Evolutionary conservation across 2,113 vertebrate genomes (phyloP).

Genomic region (Procavia capensis): DNA sequence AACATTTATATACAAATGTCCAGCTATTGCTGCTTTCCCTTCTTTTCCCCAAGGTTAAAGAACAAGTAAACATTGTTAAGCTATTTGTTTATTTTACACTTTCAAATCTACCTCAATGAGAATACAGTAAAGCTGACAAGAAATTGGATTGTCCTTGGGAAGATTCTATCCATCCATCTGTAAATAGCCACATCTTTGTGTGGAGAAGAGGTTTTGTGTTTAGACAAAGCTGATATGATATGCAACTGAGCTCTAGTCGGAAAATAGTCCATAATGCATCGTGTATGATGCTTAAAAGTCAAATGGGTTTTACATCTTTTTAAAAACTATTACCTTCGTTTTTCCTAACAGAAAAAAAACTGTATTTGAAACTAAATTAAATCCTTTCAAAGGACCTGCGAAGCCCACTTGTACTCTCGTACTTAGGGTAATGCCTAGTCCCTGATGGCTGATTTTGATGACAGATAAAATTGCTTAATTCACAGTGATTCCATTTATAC

Average conservation of each 20-base stretch:
- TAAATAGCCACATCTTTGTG: not conserved
- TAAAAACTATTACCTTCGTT: not conserved
- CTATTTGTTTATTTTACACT: not conserved
- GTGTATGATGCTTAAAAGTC: not conserved
- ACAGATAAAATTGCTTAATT: conserved; percentile 41
- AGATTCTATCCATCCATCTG: not conserved
- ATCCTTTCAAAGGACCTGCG: not conserved
- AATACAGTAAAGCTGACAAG: not conserved
- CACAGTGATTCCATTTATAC: not conserved
- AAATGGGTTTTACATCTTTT: conserved; percentile 24
- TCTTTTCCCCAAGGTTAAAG: conserved; percentile 3
- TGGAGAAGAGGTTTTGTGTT: not conserved
- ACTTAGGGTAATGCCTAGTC: not conserved
- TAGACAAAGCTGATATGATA: not conserved
- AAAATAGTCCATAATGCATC: not conserved
- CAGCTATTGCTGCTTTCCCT: not conserved
- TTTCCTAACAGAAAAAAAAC: not conserved
- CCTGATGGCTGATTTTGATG: not conserved
- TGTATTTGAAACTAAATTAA: conserved; percentile 32
- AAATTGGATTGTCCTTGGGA: not conserved
- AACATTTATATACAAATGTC: not conserved
- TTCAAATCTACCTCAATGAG: not conserved
- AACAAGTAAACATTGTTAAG: not conserved
- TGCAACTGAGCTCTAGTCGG: conserved; percentile 8
- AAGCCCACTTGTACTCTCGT: not conserved